A percentile compares a stretch with the other conserved stretches of the same genome.
Conservation (phyloP, 2,888 invertebrate genomes). For the Aporophyla lueneburgensis region DNA sequence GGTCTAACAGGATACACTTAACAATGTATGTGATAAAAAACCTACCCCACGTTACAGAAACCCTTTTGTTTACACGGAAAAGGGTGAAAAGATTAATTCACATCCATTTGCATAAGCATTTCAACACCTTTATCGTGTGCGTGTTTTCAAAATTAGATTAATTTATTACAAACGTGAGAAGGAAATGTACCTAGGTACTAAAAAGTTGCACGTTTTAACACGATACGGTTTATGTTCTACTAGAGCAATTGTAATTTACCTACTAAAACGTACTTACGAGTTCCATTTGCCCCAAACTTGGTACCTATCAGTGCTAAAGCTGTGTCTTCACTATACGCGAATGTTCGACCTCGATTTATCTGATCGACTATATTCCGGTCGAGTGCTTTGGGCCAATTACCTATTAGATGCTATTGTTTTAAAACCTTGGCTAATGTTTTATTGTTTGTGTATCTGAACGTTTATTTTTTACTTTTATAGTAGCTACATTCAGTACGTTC, state of each 20-base stretch:
- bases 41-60: constrained; percentile 25
- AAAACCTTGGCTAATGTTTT: constrained; percentile 47
- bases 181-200: not conserved
- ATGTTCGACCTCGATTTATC: constrained; percentile 29
- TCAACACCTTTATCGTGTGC: constrained; percentile 29
- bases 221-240: constrained; percentile 13
- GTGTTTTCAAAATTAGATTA: constrained; percentile 42
- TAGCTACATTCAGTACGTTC: not conserved
- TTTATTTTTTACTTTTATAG: not conserved
- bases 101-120: constrained; percentile 53
- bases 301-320: constrained; percentile 26
- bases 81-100: constrained; percentile 55
- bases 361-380: constrained; percentile 29
- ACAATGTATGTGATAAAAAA: constrained; percentile 23
- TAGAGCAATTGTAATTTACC: constrained; percentile 39
- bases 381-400: constrained; percentile 31
- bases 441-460: constrained; percentile 22
- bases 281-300: constrained; percentile 44
- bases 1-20: constrained; percentile 25
- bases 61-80: constrained; percentile 54
- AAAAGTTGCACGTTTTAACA: not conserved
- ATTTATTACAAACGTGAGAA: constrained; percentile 21
- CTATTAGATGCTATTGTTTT: constrained; percentile 49
- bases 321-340: constrained; percentile 41
- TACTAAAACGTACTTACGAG: constrained; percentile 40